Conservation (phyloP, 2,113 vertebrate genomes). For the Dolichotis patagonum region DNA sequence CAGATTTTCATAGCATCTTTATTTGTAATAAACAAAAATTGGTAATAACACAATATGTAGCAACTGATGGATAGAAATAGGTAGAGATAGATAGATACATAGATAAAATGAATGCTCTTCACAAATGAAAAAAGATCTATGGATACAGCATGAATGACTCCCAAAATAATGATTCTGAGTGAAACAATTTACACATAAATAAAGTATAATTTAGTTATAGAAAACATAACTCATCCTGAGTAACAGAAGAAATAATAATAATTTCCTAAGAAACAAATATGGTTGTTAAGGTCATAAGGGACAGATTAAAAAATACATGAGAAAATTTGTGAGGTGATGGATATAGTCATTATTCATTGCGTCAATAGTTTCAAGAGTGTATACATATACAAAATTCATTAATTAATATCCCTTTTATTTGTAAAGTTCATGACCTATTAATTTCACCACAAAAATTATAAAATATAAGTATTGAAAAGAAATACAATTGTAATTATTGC, state of each 20-base stretch:
- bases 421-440: neutral
- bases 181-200: neutral
- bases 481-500: neutral
- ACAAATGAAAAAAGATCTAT: neutral
- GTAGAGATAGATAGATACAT: neutral
- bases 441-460: neutral
- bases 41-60: neutral
- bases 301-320: neutral
- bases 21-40: neutral
- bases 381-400: neutral
- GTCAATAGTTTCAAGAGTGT: neutral
- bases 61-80: neutral
- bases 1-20: neutral
- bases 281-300: neutral
- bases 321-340: neutral
- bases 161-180: neutral
- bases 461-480: neutral
- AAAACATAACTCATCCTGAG: neutral
- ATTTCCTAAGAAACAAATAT: neutral
- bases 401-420: neutral
- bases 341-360: neutral
- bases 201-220: neutral
- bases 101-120: neutral
- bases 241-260: conserved; percentile 24
- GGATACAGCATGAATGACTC: neutral